phyloP scores from a whole-genome alignment of 2,113 vertebrate genomes.

The Sebastes schlegelii region DNA sequence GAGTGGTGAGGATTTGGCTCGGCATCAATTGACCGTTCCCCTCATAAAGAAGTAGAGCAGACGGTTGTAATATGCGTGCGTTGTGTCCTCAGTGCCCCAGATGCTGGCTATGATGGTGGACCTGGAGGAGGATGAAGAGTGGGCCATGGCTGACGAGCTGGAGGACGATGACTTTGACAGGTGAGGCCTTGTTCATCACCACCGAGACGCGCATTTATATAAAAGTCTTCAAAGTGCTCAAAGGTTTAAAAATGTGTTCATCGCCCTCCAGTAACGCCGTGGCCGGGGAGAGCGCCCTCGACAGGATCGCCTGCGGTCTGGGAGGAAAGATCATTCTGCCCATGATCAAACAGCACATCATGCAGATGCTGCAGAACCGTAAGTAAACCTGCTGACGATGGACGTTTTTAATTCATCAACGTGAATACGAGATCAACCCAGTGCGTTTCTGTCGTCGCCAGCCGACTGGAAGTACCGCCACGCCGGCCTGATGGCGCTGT shows the following conservation, averaged over 20 bases:
- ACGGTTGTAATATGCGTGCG: background rate
- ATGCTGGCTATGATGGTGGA: conserved; percentile 99
- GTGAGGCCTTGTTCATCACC: conserved; percentile 64
- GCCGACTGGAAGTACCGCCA: conserved; percentile 99
- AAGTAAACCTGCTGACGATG: conserved; percentile 69
- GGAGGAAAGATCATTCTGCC: conserved; percentile 97
- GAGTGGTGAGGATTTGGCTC: conserved; percentile 87
- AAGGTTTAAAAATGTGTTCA: background rate
- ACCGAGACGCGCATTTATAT: background rate
- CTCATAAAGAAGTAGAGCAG: background rate
- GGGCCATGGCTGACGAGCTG: conserved; percentile 95
- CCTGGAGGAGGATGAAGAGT: conserved; percentile 97
- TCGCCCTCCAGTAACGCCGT: conserved; percentile 90
- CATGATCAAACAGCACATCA: conserved; percentile 99
- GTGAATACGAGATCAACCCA: background rate
- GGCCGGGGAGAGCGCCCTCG: conserved; percentile 96
- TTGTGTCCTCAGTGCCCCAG: conserved; percentile 89
- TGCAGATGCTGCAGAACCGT: conserved; percentile 99
- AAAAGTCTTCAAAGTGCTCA: background rate
- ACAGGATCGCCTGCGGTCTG: conserved; percentile 97
- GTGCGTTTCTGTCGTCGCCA: conserved; percentile 52
- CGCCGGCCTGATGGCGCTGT: conserved; percentile 97
- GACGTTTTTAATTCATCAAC: background rate
- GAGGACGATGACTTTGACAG: conserved; percentile 99
- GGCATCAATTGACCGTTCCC: too few species aligned